Base-by-base conservation (phyloP, 2,113 vertebrate species). In the Epinephelus fuscoguttatus region DNA sequence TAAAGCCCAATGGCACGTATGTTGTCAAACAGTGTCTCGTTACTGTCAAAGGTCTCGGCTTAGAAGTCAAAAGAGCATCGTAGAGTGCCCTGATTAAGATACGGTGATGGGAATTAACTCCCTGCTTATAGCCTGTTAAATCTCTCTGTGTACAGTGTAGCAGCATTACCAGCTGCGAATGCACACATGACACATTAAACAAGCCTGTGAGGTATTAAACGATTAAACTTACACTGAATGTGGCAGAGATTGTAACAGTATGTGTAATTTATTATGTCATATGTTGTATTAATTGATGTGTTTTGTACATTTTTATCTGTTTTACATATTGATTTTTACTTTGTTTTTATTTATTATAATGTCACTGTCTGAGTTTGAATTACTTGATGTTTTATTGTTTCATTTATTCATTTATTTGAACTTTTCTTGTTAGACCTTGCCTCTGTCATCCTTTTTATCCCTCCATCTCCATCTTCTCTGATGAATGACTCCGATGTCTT, bases 1-100 rank as follows among this genome's bases (percentile, higher is more conserved):
- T 91, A 87, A 93, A 88, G 90, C 86, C 89, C 79, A 61, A 63
- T 91, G 90, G 87, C 91, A 93, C 89, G 88, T 84, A 93, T 93
- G 89, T 94, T 94, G 92, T 95, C 94, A 95, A 95, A 95, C 92
- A 94, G 80, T 71, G 89, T 91, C 92, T 94, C 67, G 82, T 92
- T 94, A 84, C 83, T 89, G 90, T 92, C 91, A 89, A 91, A 91
- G 87, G 87, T 92, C 85, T 64, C 53, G 50, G 79, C 82, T 93
- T 90, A 84, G 42, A 83, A 91, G 93, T 91, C 89, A 91, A 94
- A 94, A 94, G 89, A 94, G 86, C 92, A 91, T 81, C 89, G 37
- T 30, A 40, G 66, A 85, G 88, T 85, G 87, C 79, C 77, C 82
- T 19, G 77, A 85, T 91, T 86, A 84, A n/a, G 81, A 85, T 84